Evolutionary conservation across 2,888 invertebrate genomes (phyloP).

Genomic region (Mythimna loreyi): DNA sequence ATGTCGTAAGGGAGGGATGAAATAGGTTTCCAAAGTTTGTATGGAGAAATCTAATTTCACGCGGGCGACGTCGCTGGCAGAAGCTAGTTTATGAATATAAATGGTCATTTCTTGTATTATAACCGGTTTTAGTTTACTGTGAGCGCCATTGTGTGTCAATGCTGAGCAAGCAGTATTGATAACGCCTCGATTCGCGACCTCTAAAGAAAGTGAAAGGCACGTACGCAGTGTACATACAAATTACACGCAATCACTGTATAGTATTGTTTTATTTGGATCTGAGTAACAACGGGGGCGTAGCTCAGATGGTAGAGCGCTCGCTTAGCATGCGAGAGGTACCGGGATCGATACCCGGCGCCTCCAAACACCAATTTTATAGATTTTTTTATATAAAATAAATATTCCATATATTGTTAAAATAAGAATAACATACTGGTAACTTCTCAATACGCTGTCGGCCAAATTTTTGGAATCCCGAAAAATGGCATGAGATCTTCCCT

Average conservation of each 20-base stretch:
- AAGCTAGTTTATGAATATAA: no score
- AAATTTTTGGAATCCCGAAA: no score
- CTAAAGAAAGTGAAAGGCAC: conserved; percentile 62
- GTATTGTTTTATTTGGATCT: conserved; percentile 28
- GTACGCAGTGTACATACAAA: conserved; percentile 51
- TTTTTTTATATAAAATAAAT: neutral
- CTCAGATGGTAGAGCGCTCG: conserved; percentile 91
- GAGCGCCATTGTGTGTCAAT: conserved; percentile 20
- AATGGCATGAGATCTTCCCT: no score
- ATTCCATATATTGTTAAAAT: no score
- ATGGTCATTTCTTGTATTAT: no score
- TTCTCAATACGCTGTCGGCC: no score
- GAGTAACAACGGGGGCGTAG: conserved; percentile 81
- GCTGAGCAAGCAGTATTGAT: conserved; percentile 32
- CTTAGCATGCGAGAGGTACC: conserved; percentile 91
- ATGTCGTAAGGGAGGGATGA: no score
- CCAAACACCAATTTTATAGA: conserved; percentile 45
- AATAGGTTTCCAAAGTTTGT: no score
- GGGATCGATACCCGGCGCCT: conserved; percentile 80
- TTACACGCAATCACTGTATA: conserved; percentile 25
- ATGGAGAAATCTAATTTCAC: no score
- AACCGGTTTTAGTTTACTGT: neutral
- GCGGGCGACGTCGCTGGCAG: no score
- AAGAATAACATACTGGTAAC: no score
- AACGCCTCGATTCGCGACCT: conserved; percentile 12